These are phyloP conservation scores for Pegoplata infirma DNA, from an alignment of 2,888 invertebrate genomes.

Conservation along the genomic window DNA sequence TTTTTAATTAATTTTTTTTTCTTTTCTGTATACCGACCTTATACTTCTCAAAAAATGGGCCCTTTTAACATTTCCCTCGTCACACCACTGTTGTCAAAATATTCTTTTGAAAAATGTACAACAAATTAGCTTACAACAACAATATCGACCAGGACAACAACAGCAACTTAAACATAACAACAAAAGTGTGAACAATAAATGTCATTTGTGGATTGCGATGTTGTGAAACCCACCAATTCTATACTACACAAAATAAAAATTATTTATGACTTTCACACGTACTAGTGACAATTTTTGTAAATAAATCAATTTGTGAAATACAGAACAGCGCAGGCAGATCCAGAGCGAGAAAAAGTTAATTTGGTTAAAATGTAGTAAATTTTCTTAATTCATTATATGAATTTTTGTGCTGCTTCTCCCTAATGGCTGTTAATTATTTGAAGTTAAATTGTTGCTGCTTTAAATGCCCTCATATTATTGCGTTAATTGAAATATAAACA, in stretches of 20 bases:
- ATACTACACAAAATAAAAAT: constrained; percentile 37
- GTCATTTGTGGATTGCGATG: constrained; percentile 33
- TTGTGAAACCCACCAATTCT: constrained; percentile 14
- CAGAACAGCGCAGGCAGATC: constrained; percentile 11
- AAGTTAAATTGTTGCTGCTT: constrained; percentile 19
- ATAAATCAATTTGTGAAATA: constrained; percentile 61
- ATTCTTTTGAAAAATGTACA: constrained; percentile 18
- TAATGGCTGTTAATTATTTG: constrained; percentile 55
- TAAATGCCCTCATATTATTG: constrained; percentile 59
- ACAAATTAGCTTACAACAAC: constrained; percentile 31
- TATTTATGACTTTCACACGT: constrained; percentile 63
- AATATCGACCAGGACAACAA: constrained; percentile 17
- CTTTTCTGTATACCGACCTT: no score
- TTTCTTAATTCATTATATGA: constrained; percentile 51
- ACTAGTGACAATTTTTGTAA: constrained; percentile 57
- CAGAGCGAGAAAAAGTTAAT: constrained; percentile 51
- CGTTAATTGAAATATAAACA: constrained; percentile 62
- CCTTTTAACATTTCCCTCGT: background rate
- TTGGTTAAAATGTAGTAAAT: constrained; percentile 42
- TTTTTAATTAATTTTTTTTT: no score
- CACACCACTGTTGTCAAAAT: background rate
- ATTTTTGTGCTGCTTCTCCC: constrained; percentile 46
- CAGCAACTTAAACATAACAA: constrained; percentile 10
- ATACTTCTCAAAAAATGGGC: no score
- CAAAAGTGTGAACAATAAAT: constrained; percentile 57